A percentile compares a stretch with the other conserved stretches of the same genome.
These are phyloP conservation scores for Macrophya alboannulata DNA, from an alignment of 2,888 invertebrate genomes.

Conservation along the genomic window DNA sequence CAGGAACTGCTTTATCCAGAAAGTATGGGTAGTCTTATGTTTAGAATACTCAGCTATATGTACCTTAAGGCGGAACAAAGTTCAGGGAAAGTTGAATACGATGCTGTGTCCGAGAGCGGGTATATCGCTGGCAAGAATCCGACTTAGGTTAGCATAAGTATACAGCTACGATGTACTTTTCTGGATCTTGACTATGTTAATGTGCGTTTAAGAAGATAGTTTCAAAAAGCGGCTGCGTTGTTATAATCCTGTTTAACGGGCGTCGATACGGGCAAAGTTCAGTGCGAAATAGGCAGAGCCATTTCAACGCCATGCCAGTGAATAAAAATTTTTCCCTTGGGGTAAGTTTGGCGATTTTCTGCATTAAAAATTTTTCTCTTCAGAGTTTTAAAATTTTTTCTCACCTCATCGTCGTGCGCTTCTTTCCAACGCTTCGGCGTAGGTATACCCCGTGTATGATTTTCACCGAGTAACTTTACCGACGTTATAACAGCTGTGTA, in stretches of 20 bases:
- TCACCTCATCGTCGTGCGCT: neutral
- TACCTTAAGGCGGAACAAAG: slow-evolving; percentile 12
- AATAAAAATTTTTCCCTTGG: slow-evolving; percentile 28
- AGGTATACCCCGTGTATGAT: neutral
- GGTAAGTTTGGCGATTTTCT: slow-evolving; percentile 18
- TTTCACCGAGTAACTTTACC: slow-evolving; percentile 3
- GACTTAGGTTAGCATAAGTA: neutral
- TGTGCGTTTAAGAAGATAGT: slow-evolving; percentile 1
- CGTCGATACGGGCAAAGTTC: slow-evolving; percentile 29
- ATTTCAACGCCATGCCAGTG: neutral
- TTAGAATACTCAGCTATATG: slow-evolving; percentile 33
- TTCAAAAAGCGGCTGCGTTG: slow-evolving; percentile 23
- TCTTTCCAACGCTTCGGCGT: neutral
- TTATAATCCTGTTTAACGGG: slow-evolving; percentile 7
- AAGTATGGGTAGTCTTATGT: slow-evolving; percentile 10
- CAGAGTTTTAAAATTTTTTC: slow-evolving; percentile 2
- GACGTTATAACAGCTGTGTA: neutral
- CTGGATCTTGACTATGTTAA: slow-evolving; percentile 5
- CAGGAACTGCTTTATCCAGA: slow-evolving; percentile 31
- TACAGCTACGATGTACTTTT: neutral
- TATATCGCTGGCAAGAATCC: slow-evolving; percentile 17
- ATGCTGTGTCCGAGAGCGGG: neutral
- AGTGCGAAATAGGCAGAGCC: neutral
- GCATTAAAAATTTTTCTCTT: neutral
- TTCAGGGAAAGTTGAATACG: neutral